phyloP scores from a whole-genome alignment of 2,113 vertebrate genomes.

The Dendrocopos noguchii region DNA sequence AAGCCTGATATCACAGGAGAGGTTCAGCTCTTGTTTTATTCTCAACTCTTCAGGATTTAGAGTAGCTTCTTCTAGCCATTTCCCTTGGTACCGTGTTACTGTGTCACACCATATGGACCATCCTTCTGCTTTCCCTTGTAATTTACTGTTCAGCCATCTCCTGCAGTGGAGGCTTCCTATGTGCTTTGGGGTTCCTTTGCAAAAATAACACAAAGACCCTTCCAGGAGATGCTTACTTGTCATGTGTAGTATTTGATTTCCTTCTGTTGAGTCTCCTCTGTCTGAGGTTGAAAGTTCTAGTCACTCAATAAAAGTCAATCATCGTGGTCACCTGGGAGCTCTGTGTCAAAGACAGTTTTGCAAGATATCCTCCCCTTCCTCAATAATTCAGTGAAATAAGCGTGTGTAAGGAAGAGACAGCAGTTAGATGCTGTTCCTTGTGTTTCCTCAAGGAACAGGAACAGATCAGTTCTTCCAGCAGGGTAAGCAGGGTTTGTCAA shows the following conservation, averaged over 20 bases:
- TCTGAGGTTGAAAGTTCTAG: background rate
- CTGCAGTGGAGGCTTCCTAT: background rate
- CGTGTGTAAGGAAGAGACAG: background rate
- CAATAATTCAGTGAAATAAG: conserved; percentile 16
- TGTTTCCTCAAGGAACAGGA: background rate
- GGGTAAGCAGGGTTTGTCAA: background rate
- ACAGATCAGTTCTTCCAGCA: background rate
- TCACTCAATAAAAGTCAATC: background rate
- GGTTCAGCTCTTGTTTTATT: background rate
- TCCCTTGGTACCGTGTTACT: background rate
- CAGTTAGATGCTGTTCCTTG: background rate
- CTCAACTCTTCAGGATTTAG: background rate
- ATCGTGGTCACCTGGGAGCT: background rate
- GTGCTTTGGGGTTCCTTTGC: background rate
- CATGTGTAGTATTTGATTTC: background rate
- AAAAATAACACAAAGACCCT: background rate
- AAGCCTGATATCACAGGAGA: background rate
- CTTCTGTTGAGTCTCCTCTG: background rate
- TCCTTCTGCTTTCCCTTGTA: background rate
- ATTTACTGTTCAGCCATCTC: background rate
- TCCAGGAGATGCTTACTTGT: background rate
- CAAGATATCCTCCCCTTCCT: background rate
- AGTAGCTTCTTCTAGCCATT: background rate
- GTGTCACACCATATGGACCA: background rate
- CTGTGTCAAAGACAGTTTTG: background rate